Conservation (phyloP, 2,888 invertebrate genomes). For the Cetonia aurata region DNA sequence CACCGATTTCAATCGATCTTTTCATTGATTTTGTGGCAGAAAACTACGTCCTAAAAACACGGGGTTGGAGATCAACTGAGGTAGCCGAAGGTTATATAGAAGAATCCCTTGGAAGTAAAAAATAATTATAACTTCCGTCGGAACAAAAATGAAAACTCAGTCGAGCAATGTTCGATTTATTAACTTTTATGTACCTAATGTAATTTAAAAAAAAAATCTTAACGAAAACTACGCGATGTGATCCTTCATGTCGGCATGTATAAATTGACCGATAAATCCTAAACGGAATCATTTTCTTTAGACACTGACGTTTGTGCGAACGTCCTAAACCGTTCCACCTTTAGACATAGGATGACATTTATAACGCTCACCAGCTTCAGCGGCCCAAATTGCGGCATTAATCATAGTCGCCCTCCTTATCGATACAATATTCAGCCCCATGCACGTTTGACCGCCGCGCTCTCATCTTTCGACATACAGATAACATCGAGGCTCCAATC, state of each 20-base stretch:
- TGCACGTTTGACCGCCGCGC: constrained; percentile 54
- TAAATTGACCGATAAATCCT: constrained; percentile 34
- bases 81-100: no score
- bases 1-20: no score
- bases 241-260: constrained; percentile 1
- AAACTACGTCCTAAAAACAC: no score
- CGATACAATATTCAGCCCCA: constrained; percentile 56
- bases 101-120: no score
- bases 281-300: constrained; percentile 32
- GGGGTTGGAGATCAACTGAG: no score
- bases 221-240: no score
- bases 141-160: no score
- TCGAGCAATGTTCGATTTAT: no score
- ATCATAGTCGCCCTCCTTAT: constrained; percentile 51
- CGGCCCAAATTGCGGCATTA: constrained; percentile 55
- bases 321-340: constrained; percentile 21
- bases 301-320: constrained; percentile 10
- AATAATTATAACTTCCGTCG: no score
- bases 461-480: constrained; percentile 52
- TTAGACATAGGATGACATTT: constrained; percentile 47
- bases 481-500: constrained; percentile 48
- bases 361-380: constrained; percentile 52
- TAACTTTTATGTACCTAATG: no score
- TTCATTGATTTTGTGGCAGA: no score
- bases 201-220: no score